These are phyloP conservation scores for Sparidentex hasta DNA, from an alignment of 2,797 vertebrate genomes.

Conservation along the genomic window DNA sequence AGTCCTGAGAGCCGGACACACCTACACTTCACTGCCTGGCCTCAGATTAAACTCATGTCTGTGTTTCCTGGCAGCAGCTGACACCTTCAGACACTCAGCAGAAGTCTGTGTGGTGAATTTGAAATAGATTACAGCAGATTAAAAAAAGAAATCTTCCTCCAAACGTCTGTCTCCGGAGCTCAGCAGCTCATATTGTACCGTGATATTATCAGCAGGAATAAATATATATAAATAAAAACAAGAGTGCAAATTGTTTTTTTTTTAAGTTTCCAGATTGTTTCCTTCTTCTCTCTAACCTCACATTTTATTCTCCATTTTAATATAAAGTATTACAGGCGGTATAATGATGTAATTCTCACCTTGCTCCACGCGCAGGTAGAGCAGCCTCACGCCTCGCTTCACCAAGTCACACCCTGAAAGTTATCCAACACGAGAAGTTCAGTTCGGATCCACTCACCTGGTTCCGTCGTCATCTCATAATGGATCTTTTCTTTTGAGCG, in stretches of 20 bases:
- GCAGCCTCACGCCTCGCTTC: neutral
- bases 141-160: neutral
- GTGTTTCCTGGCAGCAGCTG: too few species aligned
- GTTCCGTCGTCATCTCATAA: too few species aligned
- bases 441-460: neutral
- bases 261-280: neutral
- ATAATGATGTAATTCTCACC: neutral
- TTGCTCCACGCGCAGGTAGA: neutral
- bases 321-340: too few species aligned
- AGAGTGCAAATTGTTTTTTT: too few species aligned
- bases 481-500: fast-evolving
- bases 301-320: neutral
- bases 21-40: too few species aligned
- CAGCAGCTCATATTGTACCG: neutral
- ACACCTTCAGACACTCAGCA: too few species aligned
- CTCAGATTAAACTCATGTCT: too few species aligned
- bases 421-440: neutral
- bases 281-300: neutral
- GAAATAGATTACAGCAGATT: neutral
- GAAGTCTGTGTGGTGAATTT: too few species aligned
- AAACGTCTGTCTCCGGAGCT: neutral
- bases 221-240: too few species aligned
- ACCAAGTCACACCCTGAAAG: slow-evolving; percentile 23
- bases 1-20: too few species aligned
- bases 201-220: too few species aligned